Percentiles rank a stretch among this genome's conserved stretches.
These are phyloP conservation scores for Laticauda colubrina DNA, from an alignment of 2,113 vertebrate species.

Conservation along the genomic window DNA sequence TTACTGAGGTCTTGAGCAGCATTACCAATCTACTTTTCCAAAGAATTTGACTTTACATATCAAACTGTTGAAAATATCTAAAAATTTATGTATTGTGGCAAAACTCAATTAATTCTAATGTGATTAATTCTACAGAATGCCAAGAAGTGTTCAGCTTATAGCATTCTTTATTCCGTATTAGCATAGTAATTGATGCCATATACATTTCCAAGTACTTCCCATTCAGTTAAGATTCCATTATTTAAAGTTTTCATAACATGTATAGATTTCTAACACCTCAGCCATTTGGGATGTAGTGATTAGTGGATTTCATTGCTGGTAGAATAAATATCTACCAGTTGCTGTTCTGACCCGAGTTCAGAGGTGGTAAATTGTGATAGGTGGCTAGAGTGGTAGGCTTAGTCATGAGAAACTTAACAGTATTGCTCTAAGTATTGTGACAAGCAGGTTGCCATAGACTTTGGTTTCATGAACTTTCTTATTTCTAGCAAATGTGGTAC, in stretches of 20 bases:
- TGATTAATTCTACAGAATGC: background rate
- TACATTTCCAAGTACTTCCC: background rate
- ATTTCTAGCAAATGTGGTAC: background rate
- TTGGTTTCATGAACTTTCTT: background rate
- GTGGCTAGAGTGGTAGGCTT: background rate
- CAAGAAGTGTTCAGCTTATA: background rate
- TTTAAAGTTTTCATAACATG: background rate
- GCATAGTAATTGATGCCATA: background rate
- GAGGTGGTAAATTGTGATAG: background rate
- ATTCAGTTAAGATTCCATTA: background rate
- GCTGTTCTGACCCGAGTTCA: background rate
- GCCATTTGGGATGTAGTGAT: background rate
- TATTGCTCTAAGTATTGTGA: background rate
- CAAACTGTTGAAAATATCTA: background rate
- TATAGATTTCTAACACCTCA: background rate
- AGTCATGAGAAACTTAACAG: background rate
- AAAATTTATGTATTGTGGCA: background rate
- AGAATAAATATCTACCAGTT: background rate
- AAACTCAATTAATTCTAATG: background rate
- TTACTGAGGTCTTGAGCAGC: background rate
- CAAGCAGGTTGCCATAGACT: background rate
- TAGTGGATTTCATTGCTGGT: background rate
- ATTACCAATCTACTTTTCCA: background rate
- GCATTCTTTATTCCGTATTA: background rate
- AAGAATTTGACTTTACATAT: background rate